phyloP scores from a whole-genome alignment of 2,113 vertebrate genomes.

The Caretta caretta region DNA sequence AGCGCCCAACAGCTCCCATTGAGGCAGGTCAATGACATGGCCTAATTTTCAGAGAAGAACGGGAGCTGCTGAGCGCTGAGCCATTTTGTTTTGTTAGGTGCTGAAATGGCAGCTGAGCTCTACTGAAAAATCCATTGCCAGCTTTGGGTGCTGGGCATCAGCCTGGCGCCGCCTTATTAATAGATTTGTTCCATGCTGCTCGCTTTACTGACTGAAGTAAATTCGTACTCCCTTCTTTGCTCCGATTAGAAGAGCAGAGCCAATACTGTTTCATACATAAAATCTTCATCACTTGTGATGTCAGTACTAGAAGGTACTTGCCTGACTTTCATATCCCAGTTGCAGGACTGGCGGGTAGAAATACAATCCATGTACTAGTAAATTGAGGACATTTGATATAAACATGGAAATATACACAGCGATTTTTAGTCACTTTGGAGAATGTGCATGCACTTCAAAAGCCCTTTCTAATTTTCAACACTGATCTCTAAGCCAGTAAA shows the following conservation, averaged over 20 bases:
- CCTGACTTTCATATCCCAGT: constrained; percentile 19
- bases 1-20: not conserved
- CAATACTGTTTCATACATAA: not conserved
- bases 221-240: not conserved
- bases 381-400: not conserved
- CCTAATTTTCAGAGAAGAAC: not conserved
- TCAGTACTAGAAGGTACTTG: not conserved
- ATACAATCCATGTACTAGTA: not conserved
- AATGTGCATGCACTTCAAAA: not conserved
- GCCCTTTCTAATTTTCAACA: not conserved
- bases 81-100: not conserved
- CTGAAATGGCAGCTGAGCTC: accelerated
- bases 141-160: not conserved
- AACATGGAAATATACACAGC: accelerated
- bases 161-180: not conserved
- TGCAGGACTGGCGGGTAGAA: not conserved
- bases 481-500: not conserved
- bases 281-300: not conserved
- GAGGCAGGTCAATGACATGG: not conserved
- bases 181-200: not conserved
- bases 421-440: not conserved
- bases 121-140: not conserved
- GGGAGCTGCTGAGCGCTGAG: accelerated
- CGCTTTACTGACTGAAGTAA: not conserved
- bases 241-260: not conserved